Evolutionary conservation across 2,113 vertebrate genomes (phyloP), one percentile per base, ranked within the genome.

Genomic region (Bombycilla garrulus): DNA sequence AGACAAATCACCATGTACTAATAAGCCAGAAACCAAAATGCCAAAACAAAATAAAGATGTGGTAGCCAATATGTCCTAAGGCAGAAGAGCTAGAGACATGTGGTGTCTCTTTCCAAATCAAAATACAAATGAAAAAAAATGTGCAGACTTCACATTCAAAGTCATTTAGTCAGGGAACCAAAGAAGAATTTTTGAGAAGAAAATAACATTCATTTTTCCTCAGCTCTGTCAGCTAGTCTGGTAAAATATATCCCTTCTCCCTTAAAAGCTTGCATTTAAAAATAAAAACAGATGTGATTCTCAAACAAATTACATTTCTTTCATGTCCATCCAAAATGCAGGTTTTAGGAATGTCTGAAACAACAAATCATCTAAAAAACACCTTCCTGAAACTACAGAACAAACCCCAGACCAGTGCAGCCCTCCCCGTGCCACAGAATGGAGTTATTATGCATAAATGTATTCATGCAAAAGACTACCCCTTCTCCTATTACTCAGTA

Each of bases 21-120:
- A 95, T 31, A 96, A 93, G 78, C 22, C 60, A 95, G 61, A 87
- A 91, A 87, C 72, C 23, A 94, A 95, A 94, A 73, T 42, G 65
- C 11, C 2, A 47, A 85, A 89, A 22, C 29, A 56, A 69, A 84
- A 78, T 33, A 73, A 74, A 51, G 10, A 35, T 29, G 10, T 44
- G 11, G 24, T 58, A 92, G 16, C 36, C 42, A 83, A 29, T 2
- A 21, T 28, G 15, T 47, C 61, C 24, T 73, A 61, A 57, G 26
- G 44, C 33, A 76, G 51, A 61, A 74, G 16, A 22, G 12, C 35
- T 67, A 91, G 36, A 66, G 21, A 74, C 10, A 42, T 14, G 3
- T 62, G 33, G 5, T 51, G 85, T 71, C 15, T 79, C n/a, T 84
- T 67, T 51, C 9, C 54, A 56, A 50, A 76, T 35, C 33, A 91